A percentile compares a stretch with the other conserved stretches of the same genome.
These are phyloP conservation scores for Gila robusta DNA, from an alignment of 2,797 vertebrate genomes.

Conservation along the genomic window DNA sequence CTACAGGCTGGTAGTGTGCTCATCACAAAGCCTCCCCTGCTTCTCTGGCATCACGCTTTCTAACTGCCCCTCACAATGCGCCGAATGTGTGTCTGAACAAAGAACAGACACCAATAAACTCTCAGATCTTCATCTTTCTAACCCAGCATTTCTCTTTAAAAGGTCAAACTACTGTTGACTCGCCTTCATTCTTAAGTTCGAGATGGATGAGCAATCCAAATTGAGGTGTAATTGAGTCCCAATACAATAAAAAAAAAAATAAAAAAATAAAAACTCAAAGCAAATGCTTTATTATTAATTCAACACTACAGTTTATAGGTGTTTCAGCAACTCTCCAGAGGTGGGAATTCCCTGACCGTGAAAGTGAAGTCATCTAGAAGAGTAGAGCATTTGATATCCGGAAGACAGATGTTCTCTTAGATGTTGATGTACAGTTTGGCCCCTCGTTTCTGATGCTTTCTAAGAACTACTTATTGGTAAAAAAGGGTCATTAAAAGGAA, in stretches of 20 bases:
- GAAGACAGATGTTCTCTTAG: constrained; percentile 78
- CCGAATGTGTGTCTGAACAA: constrained; percentile 66
- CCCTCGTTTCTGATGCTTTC: constrained; percentile 72
- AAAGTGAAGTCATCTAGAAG: constrained; percentile 78
- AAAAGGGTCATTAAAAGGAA: constrained; percentile 33
- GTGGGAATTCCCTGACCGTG: constrained; percentile 70
- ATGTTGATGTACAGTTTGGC: constrained; percentile 76
- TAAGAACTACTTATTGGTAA: constrained; percentile 53
- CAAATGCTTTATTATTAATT: constrained; percentile 77
- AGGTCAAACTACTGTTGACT: background rate
- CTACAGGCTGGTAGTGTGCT: constrained; percentile 42
- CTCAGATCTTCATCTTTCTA: constrained; percentile 21
- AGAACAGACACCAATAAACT: constrained; percentile 37
- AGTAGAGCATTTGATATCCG: constrained; percentile 66
- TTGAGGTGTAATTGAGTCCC: constrained; percentile 7
- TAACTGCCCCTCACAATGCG: constrained; percentile 54
- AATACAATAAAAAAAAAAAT: constrained; percentile 12
- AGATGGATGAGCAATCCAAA: background rate
- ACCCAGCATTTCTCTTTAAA: background rate
- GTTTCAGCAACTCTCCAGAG: constrained; percentile 70
- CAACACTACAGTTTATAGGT: constrained; percentile 70
- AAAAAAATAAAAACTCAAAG: constrained; percentile 39
- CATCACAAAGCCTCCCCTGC: constrained; percentile 37
- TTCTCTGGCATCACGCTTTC: constrained; percentile 53
- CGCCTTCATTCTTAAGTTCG: background rate